Evolutionary conservation across 2,888 invertebrate species (phyloP), one percentile per base, ranked within the genome.

Genomic region (Apomyelois bistriatella): DNA sequence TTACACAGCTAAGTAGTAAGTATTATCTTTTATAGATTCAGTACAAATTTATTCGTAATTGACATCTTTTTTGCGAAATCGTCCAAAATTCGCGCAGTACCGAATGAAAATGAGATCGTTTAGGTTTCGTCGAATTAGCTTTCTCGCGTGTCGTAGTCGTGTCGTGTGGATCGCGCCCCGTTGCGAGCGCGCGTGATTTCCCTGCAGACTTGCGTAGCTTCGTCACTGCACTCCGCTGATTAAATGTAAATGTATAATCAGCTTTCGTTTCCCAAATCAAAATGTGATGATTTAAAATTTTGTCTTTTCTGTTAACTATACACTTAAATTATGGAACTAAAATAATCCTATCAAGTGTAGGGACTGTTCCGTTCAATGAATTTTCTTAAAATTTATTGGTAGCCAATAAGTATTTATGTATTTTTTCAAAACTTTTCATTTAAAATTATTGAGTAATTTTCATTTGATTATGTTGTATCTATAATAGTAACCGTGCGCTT

Each of bases 181-280:
- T 22, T 5, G 5, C 22, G 22, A 22, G 22, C 40, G 7, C 16
- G 40, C 28, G 36, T 82, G 83, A 85, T 84, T 85, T 85, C 85
- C 84, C 83, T 53, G 58, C 64, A 75, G 84, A 61, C 76, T 63
- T 65, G 74, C 74, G 76, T 73, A 69, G 71, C 71, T 64, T 9
- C 67, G 68, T 74, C 71, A 70, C 68, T 77, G 79, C 79, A 83
- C 80, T 84, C 73, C 62, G 72, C 68, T 82, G 76, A 83, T 83
- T 81, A 82, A 81, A 79, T 65, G 76, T 81, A 76, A 68, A 81
- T 70, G 70, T 66, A 62, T 76, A 74, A 76, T 73, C 69, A 72
- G 60, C 54, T 60, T 61, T 62, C 62, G 66, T 64, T 55, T 62
- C 17, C n/a, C 46, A 13, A 46, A 32, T 15, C 16, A 13, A 43